phyloP scores from a whole-genome alignment of 2,113 vertebrate genomes.

The Pionites leucogaster region DNA sequence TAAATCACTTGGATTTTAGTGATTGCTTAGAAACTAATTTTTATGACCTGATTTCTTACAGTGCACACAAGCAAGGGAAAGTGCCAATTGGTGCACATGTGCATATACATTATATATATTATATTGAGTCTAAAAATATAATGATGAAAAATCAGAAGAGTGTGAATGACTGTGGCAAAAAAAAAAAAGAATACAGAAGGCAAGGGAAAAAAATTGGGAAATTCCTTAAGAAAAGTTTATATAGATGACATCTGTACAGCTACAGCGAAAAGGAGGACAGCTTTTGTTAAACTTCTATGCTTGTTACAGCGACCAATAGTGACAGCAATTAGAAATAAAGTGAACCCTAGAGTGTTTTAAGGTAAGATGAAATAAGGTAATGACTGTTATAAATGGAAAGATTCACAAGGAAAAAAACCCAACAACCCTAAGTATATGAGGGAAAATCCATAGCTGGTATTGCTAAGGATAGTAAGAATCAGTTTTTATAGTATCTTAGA shows the following conservation, averaged over 20 bases:
- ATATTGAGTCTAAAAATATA: neutral
- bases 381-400: neutral
- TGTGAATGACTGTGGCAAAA: neutral
- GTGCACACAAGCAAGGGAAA: neutral
- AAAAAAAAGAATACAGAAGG: neutral
- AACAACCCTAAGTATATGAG: neutral
- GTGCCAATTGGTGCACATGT: neutral
- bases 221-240: neutral
- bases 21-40: neutral
- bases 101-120: neutral
- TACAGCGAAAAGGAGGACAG: neutral
- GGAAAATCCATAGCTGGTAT: neutral
- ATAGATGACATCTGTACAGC: neutral
- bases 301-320: neutral
- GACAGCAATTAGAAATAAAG: neutral
- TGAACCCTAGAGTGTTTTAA: neutral
- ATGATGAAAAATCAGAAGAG: neutral
- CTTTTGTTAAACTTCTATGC: neutral
- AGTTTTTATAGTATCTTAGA: neutral
- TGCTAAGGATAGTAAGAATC: neutral
- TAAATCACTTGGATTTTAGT: neutral
- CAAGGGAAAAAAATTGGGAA: neutral
- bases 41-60: neutral
- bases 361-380: neutral
- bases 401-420: neutral